A percentile compares a stretch with the other conserved stretches of the same genome.
phyloP scores from a whole-genome alignment of 2,113 vertebrate species.

The Tauraco erythrolophus region DNA sequence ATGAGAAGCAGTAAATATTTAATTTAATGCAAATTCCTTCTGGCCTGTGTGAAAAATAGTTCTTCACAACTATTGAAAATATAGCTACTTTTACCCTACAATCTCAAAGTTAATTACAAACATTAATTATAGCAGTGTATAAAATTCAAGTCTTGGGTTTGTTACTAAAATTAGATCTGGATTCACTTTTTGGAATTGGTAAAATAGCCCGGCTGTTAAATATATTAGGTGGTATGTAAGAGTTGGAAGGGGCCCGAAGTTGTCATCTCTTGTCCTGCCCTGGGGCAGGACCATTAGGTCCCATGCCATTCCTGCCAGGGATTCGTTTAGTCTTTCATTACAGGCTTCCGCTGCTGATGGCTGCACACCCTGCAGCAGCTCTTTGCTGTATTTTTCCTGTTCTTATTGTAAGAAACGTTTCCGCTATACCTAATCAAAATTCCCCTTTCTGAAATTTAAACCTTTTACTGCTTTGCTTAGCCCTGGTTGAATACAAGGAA shows the following conservation, averaged over 20 bases:
- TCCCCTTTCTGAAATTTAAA: neutral
- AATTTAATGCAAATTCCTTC: neutral
- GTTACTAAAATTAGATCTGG: neutral
- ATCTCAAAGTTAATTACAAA: neutral
- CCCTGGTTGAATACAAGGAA: neutral
- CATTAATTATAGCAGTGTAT: neutral
- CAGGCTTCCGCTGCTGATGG: neutral
- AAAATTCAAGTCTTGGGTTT: neutral
- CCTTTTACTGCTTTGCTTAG: neutral
- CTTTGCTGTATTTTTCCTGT: neutral
- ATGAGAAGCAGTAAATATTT: neutral
- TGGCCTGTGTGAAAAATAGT: neutral
- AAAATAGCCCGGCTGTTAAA: neutral
- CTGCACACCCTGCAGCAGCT: neutral
- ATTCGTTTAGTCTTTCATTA: neutral
- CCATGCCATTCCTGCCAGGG: neutral
- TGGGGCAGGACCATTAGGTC: neutral
- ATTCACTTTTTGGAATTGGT: neutral
- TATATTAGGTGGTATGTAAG: accelerated
- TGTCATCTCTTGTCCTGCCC: neutral
- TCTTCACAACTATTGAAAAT: neutral
- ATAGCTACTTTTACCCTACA: neutral
- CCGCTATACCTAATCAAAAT: neutral
- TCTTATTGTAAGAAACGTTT: neutral
- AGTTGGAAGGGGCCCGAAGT: neutral